phyloP scores from a whole-genome alignment of 1,140 invertebrate species.

The Drosophila funebris region DNA sequence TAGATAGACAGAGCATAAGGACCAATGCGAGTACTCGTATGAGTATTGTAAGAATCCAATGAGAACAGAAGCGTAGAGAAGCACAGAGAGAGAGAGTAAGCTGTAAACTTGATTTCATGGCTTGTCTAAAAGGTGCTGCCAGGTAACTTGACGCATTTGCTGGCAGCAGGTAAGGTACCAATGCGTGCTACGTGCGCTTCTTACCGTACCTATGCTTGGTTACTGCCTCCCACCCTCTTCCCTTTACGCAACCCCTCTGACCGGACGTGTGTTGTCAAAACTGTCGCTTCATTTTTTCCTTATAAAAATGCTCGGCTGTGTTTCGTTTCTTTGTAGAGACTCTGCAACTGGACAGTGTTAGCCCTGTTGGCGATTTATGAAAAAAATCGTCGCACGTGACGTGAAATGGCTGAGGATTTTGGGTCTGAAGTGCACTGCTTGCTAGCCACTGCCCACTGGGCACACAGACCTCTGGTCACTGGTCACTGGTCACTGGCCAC shows the following conservation, averaged over 20 bases:
- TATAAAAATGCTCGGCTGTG: conserved; percentile 48
- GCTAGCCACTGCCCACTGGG: conserved; percentile 12
- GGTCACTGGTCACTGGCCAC: conserved; percentile 14
- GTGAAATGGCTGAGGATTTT: conserved; percentile 65
- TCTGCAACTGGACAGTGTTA: conserved; percentile 63
- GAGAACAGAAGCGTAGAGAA: too few species aligned
- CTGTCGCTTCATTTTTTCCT: conserved; percentile 66
- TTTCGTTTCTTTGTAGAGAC: conserved; percentile 7
- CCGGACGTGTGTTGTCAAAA: conserved; percentile 76
- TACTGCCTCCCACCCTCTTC: neutral
- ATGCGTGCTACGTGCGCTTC: conserved; percentile 73
- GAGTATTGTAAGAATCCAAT: conserved; percentile 5
- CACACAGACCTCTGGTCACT: conserved; percentile 11
- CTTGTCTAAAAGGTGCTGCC: conserved; percentile 62
- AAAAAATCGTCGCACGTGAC: conserved; percentile 65
- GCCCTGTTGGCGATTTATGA: conserved; percentile 66
- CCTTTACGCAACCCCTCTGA: neutral
- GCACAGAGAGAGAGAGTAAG: conserved; percentile 42
- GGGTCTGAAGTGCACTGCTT: conserved; percentile 19
- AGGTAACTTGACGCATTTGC: conserved; percentile 48
- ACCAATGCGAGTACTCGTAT: neutral
- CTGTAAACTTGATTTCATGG: conserved; percentile 74
- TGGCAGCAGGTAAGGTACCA: conserved; percentile 14
- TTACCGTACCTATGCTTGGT: conserved; percentile 33
- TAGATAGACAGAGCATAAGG: conserved; percentile 11